phyloP scores from a whole-genome alignment of 2,888 invertebrate genomes.

The Tinea pellionella region DNA sequence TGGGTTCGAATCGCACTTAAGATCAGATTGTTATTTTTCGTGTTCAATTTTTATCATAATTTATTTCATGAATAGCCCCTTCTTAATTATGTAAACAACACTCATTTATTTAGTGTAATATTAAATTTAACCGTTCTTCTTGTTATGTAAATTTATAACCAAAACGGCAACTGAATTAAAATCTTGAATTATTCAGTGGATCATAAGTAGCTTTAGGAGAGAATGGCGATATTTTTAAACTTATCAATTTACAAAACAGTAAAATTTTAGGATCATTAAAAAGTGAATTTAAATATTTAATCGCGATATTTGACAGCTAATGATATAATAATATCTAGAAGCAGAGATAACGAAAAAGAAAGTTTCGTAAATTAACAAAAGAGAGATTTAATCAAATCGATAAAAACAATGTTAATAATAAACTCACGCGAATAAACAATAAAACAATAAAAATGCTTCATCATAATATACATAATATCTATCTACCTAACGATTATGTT shows the following conservation, averaged over 20 bases:
- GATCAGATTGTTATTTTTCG: too few species aligned
- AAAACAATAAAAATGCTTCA: neutral
- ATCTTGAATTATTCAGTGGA: conserved; percentile 36
- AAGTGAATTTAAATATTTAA: neutral
- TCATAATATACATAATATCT: neutral
- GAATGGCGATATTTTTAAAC: neutral
- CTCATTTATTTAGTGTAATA: conserved; percentile 4
- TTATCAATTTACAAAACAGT: neutral
- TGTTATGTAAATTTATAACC: conserved; percentile 34
- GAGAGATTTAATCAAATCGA: neutral
- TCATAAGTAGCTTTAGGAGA: conserved; percentile 24
- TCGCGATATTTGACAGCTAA: too few species aligned
- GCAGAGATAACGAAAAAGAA: neutral
- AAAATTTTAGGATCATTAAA: neutral
- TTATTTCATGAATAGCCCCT: too few species aligned
- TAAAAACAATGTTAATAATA: neutral
- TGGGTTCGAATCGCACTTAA: too few species aligned
- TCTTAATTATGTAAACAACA: neutral
- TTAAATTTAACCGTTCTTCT: neutral
- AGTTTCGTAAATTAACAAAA: neutral
- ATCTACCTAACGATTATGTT: neutral
- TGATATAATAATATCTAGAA: too few species aligned
- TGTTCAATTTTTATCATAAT: too few species aligned
- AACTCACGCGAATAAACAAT: neutral
- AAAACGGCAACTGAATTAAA: conserved; percentile 31